These are phyloP conservation scores for Coluber constrictor DNA, from an alignment of 2,797 vertebrate species.

Conservation along the genomic window DNA sequence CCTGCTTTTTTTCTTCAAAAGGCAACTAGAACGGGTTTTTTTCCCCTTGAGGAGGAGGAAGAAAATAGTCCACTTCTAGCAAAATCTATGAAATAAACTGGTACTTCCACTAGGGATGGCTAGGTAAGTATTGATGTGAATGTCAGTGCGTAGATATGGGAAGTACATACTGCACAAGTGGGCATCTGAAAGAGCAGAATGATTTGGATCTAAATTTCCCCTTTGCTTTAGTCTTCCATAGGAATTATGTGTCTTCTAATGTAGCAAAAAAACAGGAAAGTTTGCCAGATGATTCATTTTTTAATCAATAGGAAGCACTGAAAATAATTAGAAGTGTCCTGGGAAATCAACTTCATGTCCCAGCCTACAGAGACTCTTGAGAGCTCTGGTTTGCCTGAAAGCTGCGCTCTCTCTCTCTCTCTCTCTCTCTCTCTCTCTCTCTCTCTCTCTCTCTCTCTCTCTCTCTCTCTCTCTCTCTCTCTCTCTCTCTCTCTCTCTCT, in stretches of 20 bases:
- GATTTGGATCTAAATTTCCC: not conserved
- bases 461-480: too few relatives aligned
- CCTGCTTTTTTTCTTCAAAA: not conserved
- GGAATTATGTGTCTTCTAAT: not conserved
- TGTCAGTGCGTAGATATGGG: not conserved
- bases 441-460: too few relatives aligned
- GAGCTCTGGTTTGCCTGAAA: not conserved
- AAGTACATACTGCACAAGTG: not conserved
- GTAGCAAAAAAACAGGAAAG: not conserved
- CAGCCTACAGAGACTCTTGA: not conserved
- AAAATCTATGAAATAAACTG: not conserved
- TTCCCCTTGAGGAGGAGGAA: not conserved
- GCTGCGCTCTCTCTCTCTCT: too few relatives aligned
- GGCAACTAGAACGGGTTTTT: not conserved
- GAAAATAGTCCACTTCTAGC: not conserved
- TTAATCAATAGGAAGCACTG: not conserved
- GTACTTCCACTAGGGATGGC: not conserved
- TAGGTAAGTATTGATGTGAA: not conserved
- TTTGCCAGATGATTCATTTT: not conserved
- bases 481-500: rapidly evolving
- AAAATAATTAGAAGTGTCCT: not conserved
- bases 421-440: too few relatives aligned
- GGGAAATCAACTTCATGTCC: not conserved
- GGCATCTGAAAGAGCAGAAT: not conserved
- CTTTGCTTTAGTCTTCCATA: not conserved